Base-by-base conservation (phyloP, 2,113 vertebrate genomes). In the Thamnophis sirtalis region DNA sequence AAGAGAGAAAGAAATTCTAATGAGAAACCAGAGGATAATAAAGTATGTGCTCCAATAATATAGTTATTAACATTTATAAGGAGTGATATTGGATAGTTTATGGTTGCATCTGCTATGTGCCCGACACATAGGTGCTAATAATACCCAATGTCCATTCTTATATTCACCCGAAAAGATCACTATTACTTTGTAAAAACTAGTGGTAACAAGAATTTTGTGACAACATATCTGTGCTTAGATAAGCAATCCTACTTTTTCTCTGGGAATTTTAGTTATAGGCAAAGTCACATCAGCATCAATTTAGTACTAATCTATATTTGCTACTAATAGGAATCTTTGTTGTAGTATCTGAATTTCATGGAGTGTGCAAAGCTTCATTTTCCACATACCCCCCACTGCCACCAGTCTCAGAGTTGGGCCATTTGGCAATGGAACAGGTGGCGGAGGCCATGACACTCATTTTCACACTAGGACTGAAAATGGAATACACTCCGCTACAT, bases 141-240 rank as follows among this genome's bases (percentile, higher is more conserved):
- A 84, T 96, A 95, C 92, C 95, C 4, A 5, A 94, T 95, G 95
- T 94, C 93, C 80, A 24, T 63, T 95, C 93, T 80, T 93, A 89
- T 90, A 9, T 28, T 86, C 93, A 95, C 94, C 91, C 63, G 0
- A 93, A 96, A 94, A 93, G 95, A 94, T 94, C 95, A 91, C 91
- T 5, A 1, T 55, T 21, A 53, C 93, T 95, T 93, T 88, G 90
- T 94, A 96, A 95, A 96, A 95, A 95, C 92, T 93, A 28, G 4
- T 89, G 91, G 54, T 90, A 94, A 53, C 94, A 92, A 93, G 38
- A 89, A 60, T 55, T 38, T 9, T 88, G 33, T 38, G 2, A 88
- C 58, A 22, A 10, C 33, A 56, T 38, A 80, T 54, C 19, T 22
- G 24, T 84, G 68, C 10, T 84, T 80, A 84, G 48, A 73, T 33